A percentile compares a stretch with the other conserved stretches of the same genome.
These are phyloP conservation scores for Enteromius fasciolatus DNA, from an alignment of 2,797 vertebrate genomes.

Conservation along the genomic window DNA sequence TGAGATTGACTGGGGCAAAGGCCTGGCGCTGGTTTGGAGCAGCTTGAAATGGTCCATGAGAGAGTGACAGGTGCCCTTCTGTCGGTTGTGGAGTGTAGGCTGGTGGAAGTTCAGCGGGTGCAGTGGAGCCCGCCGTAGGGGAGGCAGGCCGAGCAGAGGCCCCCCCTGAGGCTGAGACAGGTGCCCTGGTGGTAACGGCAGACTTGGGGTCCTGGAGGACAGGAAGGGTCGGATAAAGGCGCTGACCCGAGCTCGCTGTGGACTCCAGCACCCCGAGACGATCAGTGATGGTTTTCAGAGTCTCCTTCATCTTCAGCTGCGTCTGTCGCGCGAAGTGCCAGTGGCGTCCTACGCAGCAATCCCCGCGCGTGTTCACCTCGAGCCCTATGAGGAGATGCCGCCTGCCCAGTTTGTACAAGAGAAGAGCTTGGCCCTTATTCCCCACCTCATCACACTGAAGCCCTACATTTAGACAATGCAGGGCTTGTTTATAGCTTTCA, in stretches of 20 bases:
- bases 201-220: conserved; percentile 58
- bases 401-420: conserved; percentile 80
- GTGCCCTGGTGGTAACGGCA: conserved; percentile 51
- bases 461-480: conserved; percentile 82
- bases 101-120: conserved; percentile 70
- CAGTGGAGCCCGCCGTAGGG: conserved; percentile 48
- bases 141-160: conserved; percentile 40
- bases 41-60: conserved; percentile 65
- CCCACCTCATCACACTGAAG: conserved; percentile 83
- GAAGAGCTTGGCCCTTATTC: conserved; percentile 77
- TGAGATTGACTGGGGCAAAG: conserved; percentile 71
- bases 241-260: conserved; percentile 31
- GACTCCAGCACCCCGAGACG: conserved; percentile 79
- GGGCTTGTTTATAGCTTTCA: conserved; percentile 84
- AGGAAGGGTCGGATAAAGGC: conserved; percentile 71
- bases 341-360: conserved; percentile 67
- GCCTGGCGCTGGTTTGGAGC: conserved; percentile 71
- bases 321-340: conserved; percentile 87
- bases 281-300: conserved; percentile 75
- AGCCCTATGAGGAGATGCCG: conserved; percentile 84
- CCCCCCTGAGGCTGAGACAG: conserved; percentile 52
- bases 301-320: conserved; percentile 86
- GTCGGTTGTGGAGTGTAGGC: conserved; percentile 73
- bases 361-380: conserved; percentile 73
- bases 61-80: conserved; percentile 70